Conservation (phyloP, 2,113 vertebrate genomes). For the Haemorhous mexicanus region DNA sequence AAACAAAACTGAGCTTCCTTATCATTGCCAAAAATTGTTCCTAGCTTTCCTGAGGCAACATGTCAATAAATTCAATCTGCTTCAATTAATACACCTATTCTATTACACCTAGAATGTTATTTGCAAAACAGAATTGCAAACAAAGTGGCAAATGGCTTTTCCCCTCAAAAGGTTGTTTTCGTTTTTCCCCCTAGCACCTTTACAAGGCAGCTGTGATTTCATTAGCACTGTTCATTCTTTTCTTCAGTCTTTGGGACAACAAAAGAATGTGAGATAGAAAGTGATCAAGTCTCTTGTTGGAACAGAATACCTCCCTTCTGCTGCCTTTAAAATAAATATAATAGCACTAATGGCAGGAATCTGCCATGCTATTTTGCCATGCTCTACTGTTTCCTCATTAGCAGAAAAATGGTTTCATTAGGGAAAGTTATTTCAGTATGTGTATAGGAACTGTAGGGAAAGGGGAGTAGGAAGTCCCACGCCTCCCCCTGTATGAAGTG, state of each 20-base stretch:
- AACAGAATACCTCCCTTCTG: background rate
- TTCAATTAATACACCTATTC: conserved; percentile 10
- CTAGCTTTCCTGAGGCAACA: background rate
- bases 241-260: background rate
- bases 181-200: background rate
- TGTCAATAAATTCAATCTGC: background rate
- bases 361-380: background rate
- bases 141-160: background rate
- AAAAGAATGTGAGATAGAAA: background rate
- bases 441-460: background rate
- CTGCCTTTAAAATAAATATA: background rate
- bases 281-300: background rate
- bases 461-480: background rate
- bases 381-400: background rate
- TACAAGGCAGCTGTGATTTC: background rate
- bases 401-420: background rate
- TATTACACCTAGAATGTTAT: background rate
- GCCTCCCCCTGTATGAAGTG: background rate
- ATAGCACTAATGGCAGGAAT: background rate
- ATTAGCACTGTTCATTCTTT: background rate
- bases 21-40: background rate
- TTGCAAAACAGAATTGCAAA: background rate
- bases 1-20: conserved; percentile 30
- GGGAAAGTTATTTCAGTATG: background rate
- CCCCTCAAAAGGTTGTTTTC: background rate